These are phyloP conservation scores for Mungos mungo DNA, from an alignment of 2,113 vertebrate genomes.

Conservation along the genomic window DNA sequence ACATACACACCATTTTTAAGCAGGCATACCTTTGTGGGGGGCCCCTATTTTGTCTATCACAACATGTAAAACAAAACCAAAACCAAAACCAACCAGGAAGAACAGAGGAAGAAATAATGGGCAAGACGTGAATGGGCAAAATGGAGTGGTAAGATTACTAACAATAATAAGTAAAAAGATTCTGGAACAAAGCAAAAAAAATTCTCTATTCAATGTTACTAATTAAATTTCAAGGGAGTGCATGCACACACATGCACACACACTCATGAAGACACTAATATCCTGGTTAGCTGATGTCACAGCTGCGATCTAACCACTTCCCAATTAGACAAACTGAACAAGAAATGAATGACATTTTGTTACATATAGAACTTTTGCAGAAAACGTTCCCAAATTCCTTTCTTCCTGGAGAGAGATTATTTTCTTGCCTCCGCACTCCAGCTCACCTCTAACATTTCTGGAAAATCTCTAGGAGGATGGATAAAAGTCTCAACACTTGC, in stretches of 20 bases:
- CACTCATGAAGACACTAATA: not conserved
- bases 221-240: not conserved
- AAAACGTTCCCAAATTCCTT: slow-evolving; percentile 5
- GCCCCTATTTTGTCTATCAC: not conserved
- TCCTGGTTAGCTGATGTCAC: not conserved
- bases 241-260: not conserved
- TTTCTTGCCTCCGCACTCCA: not conserved
- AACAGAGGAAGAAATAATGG: not conserved
- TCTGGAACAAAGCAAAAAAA: not conserved
- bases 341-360: not conserved
- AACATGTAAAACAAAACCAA: not conserved
- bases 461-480: not conserved
- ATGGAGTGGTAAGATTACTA: not conserved
- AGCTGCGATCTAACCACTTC: not conserved
- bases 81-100: not conserved
- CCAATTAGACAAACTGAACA: not conserved
- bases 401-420: slow-evolving; percentile 15
- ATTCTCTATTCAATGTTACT: not conserved
- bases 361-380: not conserved
- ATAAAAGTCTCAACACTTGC: not conserved
- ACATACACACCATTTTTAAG: not conserved
- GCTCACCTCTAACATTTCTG: not conserved
- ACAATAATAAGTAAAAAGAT: slow-evolving; percentile 2
- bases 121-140: not conserved
- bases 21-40: not conserved